Evolutionary conservation across 2,888 invertebrate species (phyloP).

Genomic region (Sminthurides aquaticus): DNA sequence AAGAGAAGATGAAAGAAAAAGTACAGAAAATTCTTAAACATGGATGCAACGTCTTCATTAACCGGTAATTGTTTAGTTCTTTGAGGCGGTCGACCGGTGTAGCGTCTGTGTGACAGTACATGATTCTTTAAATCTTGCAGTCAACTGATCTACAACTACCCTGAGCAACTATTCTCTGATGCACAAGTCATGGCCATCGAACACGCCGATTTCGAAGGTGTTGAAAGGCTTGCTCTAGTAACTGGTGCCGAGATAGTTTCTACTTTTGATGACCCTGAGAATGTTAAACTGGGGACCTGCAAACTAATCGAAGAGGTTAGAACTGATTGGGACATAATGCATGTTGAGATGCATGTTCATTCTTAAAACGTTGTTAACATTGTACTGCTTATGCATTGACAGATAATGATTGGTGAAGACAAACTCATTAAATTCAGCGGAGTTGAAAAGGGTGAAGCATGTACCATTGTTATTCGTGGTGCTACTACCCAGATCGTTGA

Average conservation of each 20-base stretch:
- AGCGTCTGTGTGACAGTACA: too few relatives aligned
- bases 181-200: conserved; percentile 98
- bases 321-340: conserved; percentile 89
- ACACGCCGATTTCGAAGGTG: conserved; percentile 99
- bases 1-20: conserved; percentile 99
- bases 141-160: conserved; percentile 99
- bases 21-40: conserved; percentile 91
- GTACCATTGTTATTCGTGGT: conserved; percentile 91
- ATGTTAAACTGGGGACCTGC: conserved; percentile 87
- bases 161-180: conserved; percentile 98
- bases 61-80: conserved; percentile 60
- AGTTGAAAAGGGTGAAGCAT: conserved; percentile 90
- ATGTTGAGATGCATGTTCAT: too few relatives aligned
- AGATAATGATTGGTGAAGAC: conserved; percentile 96
- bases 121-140: too few relatives aligned
- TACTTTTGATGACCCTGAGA: conserved; percentile 89
- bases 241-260: conserved; percentile 98
- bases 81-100: too few relatives aligned
- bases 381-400: too few relatives aligned
- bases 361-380: too few relatives aligned
- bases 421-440: conserved; percentile 88
- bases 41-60: conserved; percentile 95
- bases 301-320: conserved; percentile 83
- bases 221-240: conserved; percentile 91
- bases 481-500: conserved; percentile 98